phyloP scores from a whole-genome alignment of 2,797 vertebrate genomes.

The Macropus fuliginosus region DNA sequence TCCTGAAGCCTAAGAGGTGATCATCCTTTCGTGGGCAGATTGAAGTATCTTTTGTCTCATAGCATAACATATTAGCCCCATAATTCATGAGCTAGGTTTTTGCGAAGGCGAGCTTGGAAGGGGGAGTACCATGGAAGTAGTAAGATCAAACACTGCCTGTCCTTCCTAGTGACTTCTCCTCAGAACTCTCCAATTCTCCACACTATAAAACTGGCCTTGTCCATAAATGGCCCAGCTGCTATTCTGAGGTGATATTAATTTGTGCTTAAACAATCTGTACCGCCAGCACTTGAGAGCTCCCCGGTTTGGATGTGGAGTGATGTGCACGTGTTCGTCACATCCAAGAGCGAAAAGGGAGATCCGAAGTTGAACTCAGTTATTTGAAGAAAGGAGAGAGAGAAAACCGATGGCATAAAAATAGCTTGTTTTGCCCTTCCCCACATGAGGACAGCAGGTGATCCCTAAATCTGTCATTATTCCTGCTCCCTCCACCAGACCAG shows the following conservation, averaged over 20 bases:
- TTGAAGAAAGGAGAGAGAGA: not conserved
- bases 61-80: slow-evolving; percentile 27
- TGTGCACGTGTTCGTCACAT: slow-evolving; percentile 17
- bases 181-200: slow-evolving; percentile 29
- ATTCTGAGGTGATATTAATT: slow-evolving; percentile 33
- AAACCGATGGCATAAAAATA: not conserved
- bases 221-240: slow-evolving; percentile 23
- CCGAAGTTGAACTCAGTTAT: not conserved
- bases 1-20: slow-evolving; percentile 8
- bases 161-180: slow-evolving; percentile 41
- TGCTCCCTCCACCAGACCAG: not conserved
- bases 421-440: not conserved
- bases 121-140: slow-evolving; percentile 23
- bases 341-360: slow-evolving; percentile 23
- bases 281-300: slow-evolving; percentile 38
- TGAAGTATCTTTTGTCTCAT: slow-evolving; percentile 39
- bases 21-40: slow-evolving; percentile 4
- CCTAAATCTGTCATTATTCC: not conserved
- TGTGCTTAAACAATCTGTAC: slow-evolving; percentile 26
- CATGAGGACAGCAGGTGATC: not conserved
- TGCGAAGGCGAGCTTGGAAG: slow-evolving; percentile 20
- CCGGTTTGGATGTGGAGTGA: not conserved
- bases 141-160: slow-evolving; percentile 42
- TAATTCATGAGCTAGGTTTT: slow-evolving; percentile 39
- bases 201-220: slow-evolving; percentile 38